These are phyloP conservation scores for Bimastos eiseni DNA, from an alignment of 2,888 invertebrate genomes.

Conservation along the genomic window DNA sequence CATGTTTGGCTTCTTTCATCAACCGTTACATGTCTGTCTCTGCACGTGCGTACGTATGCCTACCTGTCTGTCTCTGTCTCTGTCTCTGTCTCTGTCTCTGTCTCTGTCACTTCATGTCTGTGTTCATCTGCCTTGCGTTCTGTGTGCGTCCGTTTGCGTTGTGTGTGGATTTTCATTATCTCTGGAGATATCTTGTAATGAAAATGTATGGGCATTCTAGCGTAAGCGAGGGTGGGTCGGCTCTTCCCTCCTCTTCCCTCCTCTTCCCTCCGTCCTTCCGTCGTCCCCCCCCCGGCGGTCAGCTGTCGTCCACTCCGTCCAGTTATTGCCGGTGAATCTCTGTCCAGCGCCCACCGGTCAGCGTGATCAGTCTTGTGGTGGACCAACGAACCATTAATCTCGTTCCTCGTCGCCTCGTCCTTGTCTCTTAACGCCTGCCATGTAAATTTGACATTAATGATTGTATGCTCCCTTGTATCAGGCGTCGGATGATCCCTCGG, in stretches of 20 bases:
- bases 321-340: background rate
- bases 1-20: background rate
- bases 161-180: constrained; percentile 21
- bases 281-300: background rate
- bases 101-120: background rate
- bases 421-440: constrained; percentile 13
- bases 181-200: background rate
- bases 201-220: background rate
- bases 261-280: background rate
- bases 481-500: constrained; percentile 5
- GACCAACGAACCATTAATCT: background rate
- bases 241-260: background rate
- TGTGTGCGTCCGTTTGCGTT: background rate
- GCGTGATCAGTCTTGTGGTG: background rate
- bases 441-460: constrained; percentile 13
- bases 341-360: background rate
- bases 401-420: background rate
- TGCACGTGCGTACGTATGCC: background rate
- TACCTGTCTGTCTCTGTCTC: background rate
- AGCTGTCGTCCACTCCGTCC: background rate
- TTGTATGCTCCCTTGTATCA: constrained; percentile 13
- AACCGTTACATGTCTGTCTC: background rate
- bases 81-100: background rate
- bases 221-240: background rate
- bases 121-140: background rate